Evolutionary conservation across 37 sponge, comb jelly and placozoan species (phyloP).

Genomic region (Mnemiopsis leidyi): DNA sequence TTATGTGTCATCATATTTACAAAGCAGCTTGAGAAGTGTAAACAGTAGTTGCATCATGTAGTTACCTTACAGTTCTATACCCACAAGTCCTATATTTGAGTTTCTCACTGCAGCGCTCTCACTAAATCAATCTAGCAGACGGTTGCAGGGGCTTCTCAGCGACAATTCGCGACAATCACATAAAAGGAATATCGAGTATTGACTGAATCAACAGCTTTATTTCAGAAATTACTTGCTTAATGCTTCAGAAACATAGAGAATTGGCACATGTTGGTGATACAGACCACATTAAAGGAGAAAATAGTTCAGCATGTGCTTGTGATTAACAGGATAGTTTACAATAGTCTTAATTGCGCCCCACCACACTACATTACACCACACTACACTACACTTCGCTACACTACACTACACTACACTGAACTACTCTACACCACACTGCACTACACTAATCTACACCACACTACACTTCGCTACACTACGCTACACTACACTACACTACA

Average conservation of each 20-base stretch:
- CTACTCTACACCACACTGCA: slow-evolving; percentile 39
- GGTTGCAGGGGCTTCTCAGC: not conserved
- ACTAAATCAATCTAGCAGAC: not conserved
- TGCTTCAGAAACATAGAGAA: too few relatives aligned
- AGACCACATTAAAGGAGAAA: too few relatives aligned
- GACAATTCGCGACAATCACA: not conserved
- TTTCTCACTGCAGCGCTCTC: not conserved
- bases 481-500: slow-evolving; percentile 18
- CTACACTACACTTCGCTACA: slow-evolving; percentile 25
- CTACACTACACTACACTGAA: slow-evolving; percentile 2
- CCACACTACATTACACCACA: slow-evolving; percentile 50
- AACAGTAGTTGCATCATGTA: too few relatives aligned
- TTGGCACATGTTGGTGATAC: too few relatives aligned
- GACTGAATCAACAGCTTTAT: not conserved
- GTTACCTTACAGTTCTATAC: too few relatives aligned
- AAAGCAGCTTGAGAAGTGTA: too few relatives aligned
- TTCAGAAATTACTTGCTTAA: not conserved
- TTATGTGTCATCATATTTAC: not conserved
- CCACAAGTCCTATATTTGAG: too few relatives aligned
- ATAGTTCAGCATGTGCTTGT: too few relatives aligned
- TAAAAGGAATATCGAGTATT: not conserved
- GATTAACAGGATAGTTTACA: too few relatives aligned
- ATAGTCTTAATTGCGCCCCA: not conserved
- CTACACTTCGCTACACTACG: slow-evolving; percentile 40
- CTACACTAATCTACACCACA: slow-evolving; percentile 25